Base-by-base conservation (phyloP, 2,888 invertebrate genomes). In the Hirtodrosophila confusa region DNA sequence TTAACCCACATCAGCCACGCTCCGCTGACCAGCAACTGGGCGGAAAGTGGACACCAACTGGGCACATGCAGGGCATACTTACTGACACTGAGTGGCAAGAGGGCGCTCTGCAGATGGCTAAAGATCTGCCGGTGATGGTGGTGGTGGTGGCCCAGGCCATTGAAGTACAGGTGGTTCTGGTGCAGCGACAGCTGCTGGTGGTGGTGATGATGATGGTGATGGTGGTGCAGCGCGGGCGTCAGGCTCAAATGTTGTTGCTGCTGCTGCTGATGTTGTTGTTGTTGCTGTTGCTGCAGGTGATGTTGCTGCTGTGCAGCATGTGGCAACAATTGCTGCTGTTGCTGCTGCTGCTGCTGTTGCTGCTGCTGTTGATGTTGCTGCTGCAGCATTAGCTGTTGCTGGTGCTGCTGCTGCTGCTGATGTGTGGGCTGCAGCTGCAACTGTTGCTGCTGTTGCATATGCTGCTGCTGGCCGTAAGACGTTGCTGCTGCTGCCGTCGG, bases 41-140 rank as follows among this genome's bases (percentile, higher is more conserved):
- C n/a, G n/a, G n/a, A 17, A 17, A 17, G 17, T 17, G 17, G 17
- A 17, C 17, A 17, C 17, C 17, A 17, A 17, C 17, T 17, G 17
- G 17, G 17, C 43, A 35, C 11, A 24, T 33, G 49, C 58, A 50
- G 4, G 39, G 65, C 65, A 85, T 91, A 92, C 92, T 92, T 91
- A 92, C 92, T 92, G 75, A 92, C 90, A 86, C 91, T 91, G 78
- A 92, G 86, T 76, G 92, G 92, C 89, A 92, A 89, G 51, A 91
- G 87, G 44, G 89, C 90, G 71, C 89, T 90, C 77, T 91, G 91
- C 88, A 91, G 86, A 53, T 91, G 91, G 74, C 90, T 90, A 85
- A 91, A 91, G 78, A 91, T 88, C 87, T 91, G 91, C 44, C 91
- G 90, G 72, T 89, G 90, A 67, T 88, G 90, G 33, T 88, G 88